Percentiles rank a stretch among this genome's conserved stretches.
These are phyloP conservation scores for Peromyscus maniculatus DNA, from an alignment of 2,113 vertebrate genomes.

Conservation along the genomic window DNA sequence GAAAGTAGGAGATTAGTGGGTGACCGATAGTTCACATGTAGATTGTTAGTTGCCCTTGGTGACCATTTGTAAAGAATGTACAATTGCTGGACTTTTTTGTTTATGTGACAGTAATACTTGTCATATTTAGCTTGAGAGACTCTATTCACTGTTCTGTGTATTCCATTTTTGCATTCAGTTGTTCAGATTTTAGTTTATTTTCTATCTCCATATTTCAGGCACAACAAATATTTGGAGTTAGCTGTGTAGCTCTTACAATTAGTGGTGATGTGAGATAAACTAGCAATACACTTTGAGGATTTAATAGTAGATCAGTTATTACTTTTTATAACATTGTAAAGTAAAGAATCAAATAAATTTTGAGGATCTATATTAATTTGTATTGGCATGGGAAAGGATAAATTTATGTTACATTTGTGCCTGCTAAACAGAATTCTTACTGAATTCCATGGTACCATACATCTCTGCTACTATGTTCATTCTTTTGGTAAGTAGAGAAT, in stretches of 20 bases:
- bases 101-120: background rate
- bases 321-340: background rate
- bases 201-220: background rate
- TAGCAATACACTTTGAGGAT: background rate
- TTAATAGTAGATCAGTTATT: background rate
- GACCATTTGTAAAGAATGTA: too few species aligned
- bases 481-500: background rate
- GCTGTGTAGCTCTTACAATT: background rate
- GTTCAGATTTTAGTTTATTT: background rate
- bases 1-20: too few species aligned
- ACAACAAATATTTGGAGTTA: background rate
- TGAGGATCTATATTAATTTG: too few species aligned
- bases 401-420: too few species aligned
- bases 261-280: background rate
- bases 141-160: background rate
- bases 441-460: background rate
- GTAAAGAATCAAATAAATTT: background rate
- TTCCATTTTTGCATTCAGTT: background rate
- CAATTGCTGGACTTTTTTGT: too few species aligned
- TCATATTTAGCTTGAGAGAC: background rate
- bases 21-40: too few species aligned
- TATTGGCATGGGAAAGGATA: too few species aligned
- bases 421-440: too few species aligned
- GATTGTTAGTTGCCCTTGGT: too few species aligned
- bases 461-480: background rate